phyloP scores from a whole-genome alignment of 2,113 vertebrate species.

The Caranx melampygus region DNA sequence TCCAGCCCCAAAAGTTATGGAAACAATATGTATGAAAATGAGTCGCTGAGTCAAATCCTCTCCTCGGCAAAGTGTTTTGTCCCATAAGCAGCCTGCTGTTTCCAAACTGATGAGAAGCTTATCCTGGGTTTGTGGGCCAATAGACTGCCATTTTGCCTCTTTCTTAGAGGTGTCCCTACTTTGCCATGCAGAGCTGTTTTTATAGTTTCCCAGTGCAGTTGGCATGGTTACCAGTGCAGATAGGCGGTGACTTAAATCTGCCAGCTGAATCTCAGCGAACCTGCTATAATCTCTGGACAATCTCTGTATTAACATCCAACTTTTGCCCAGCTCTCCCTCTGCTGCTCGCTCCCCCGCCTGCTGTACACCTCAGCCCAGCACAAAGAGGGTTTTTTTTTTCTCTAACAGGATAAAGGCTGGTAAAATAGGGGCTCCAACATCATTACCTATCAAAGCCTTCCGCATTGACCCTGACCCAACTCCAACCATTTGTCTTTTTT shows the following conservation, averaged over 20 bases:
- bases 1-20: conserved; percentile 54
- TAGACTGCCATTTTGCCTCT: conserved; percentile 69
- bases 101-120: conserved; percentile 82
- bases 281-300: conserved; percentile 79
- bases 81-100: conserved; percentile 73
- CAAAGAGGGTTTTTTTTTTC: conserved; percentile 54
- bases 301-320: conserved; percentile 79
- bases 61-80: conserved; percentile 61
- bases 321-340: conserved; percentile 47
- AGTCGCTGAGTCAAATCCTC: conserved; percentile 63
- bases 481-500: conserved; percentile 72
- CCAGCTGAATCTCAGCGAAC: conserved; percentile 74
- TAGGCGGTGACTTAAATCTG: conserved; percentile 75
- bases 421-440: conserved; percentile 72
- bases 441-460: conserved; percentile 74
- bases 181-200: conserved; percentile 75
- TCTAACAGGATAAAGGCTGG: conserved; percentile 70
- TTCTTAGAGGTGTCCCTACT: conserved; percentile 62
- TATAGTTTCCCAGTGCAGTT: conserved; percentile 79
- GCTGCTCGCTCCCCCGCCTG: conserved; percentile 34
- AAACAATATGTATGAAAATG: conserved; percentile 81
- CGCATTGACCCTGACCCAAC: conserved; percentile 62
- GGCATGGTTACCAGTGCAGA: conserved; percentile 80
- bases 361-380: conserved; percentile 51
- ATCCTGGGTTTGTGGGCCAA: conserved; percentile 72